These are phyloP conservation scores for Drosophila incognita DNA, from an alignment of 2,888 invertebrate genomes.

Conservation along the genomic window DNA sequence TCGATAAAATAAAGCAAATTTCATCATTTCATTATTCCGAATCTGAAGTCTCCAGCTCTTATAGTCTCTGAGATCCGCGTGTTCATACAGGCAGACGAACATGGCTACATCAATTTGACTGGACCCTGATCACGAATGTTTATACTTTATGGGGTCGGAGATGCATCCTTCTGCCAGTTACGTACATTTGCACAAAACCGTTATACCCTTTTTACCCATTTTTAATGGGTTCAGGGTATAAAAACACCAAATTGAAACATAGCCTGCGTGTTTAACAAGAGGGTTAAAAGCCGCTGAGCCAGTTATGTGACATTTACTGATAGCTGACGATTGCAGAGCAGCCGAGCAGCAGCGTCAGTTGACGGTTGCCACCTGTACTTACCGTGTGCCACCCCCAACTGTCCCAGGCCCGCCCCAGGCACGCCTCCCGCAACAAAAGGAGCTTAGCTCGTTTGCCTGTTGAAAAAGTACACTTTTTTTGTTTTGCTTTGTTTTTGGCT, in stretches of 20 bases:
- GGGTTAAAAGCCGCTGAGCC: constrained; percentile 53
- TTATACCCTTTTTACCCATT: too few species aligned
- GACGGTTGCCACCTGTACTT: neutral
- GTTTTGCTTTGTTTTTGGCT: constrained; percentile 25
- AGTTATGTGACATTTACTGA: constrained; percentile 68
- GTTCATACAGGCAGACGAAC: too few species aligned
- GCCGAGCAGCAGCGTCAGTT: constrained; percentile 37
- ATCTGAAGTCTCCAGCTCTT: too few species aligned
- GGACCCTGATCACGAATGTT: too few species aligned
- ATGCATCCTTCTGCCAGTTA: too few species aligned
- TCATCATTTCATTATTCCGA: too few species aligned
- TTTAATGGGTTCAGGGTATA: too few species aligned
- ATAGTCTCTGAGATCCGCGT: too few species aligned
- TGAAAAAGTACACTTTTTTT: constrained; percentile 1
- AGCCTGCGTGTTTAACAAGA: constrained; percentile 49
- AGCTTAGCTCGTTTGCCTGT: neutral
- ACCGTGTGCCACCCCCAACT: neutral
- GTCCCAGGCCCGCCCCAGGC: neutral
- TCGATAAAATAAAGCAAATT: too few species aligned
- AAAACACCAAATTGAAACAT: neutral
- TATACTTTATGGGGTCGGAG: too few species aligned
- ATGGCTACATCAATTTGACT: too few species aligned
- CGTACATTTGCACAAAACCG: too few species aligned
- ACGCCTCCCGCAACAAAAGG: neutral
- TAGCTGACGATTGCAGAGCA: constrained; percentile 32